These are phyloP conservation scores for Alauda arvensis DNA, from an alignment of 2,797 vertebrate species.

Conservation along the genomic window DNA sequence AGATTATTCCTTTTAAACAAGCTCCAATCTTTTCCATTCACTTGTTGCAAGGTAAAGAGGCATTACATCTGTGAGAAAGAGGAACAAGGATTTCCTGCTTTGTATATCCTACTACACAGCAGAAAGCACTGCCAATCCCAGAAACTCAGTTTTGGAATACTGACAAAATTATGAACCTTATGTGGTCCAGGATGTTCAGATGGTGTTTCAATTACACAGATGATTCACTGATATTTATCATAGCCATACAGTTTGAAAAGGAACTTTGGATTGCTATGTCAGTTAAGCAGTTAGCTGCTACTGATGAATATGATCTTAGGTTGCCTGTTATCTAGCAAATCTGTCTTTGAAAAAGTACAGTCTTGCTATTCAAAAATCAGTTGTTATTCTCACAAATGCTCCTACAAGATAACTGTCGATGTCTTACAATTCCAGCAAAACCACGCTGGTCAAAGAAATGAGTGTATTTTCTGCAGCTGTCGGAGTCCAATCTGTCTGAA, in stretches of 20 bases:
- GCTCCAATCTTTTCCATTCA: background rate
- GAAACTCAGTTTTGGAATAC: background rate
- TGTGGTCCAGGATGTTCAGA: background rate
- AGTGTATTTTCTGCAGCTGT: background rate
- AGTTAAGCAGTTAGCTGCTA: background rate
- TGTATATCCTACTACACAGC: background rate
- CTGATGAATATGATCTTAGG: background rate
- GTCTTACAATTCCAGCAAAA: background rate
- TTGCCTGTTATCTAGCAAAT: background rate
- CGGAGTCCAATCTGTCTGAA: background rate
- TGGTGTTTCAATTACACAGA: conserved; percentile 20
- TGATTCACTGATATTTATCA: conserved; percentile 30
- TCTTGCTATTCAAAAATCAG: background rate
- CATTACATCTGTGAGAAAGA: background rate
- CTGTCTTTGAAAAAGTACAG: background rate
- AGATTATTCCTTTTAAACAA: background rate
- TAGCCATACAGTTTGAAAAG: background rate
- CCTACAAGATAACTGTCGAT: background rate
- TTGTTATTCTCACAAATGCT: background rate
- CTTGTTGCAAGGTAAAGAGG: background rate
- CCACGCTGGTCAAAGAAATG: background rate
- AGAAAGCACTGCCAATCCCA: background rate
- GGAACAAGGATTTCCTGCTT: conserved; percentile 32
- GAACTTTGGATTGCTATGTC: background rate
- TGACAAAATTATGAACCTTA: background rate